Base-by-base conservation (phyloP, 2,888 invertebrate species). In the Micropterix aruncella region DNA sequence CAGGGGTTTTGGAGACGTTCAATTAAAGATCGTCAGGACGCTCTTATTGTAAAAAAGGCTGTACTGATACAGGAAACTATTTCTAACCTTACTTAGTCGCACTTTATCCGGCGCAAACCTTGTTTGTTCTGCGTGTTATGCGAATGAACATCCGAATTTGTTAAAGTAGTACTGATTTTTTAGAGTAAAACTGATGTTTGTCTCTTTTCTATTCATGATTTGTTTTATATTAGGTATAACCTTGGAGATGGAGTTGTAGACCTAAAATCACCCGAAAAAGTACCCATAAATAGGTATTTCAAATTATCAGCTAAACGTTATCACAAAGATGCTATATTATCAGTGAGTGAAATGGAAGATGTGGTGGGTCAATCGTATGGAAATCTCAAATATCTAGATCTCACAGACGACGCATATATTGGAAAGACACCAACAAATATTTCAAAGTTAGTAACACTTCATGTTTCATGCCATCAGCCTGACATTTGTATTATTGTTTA, bases 161-260 rank as follows among this genome's bases (percentile, higher is more conserved):
- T n/a, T n/a, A n/a, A n/a, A n/a, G n/a, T n/a, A n/a, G n/a, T n/a
- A n/a, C n/a, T n/a, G n/a, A n/a, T n/a, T n/a, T n/a, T n/a, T n/a
- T n/a, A n/a, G n/a, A n/a, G n/a, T n/a, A n/a, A n/a, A n/a, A n/a
- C n/a, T n/a, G n/a, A n/a, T n/a, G n/a, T n/a, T n/a, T n/a, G n/a
- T n/a, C n/a, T n/a, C n/a, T n/a, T n/a, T n/a, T 27, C 36, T 27
- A 27, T 7, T 9, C 7, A 27, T 12, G 12, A 27, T 27, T 3
- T 16, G 2, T 18, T 15, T 40, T 41, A 41, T 37, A 3, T 16
- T 27, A 60, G 79, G 55, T 92, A 87, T 65, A 86, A 91, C 66
- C 75, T 91, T 49, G 92, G 92, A 19, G 87, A 87, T 57, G 91
- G 91, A 16, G 77, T 83, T 18, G 79, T 85, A 41, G 65, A 82